Percentiles rank a stretch among this genome's conserved stretches.
phyloP scores from a whole-genome alignment of 1,140 invertebrate species.

The Papilio polyxenes region DNA sequence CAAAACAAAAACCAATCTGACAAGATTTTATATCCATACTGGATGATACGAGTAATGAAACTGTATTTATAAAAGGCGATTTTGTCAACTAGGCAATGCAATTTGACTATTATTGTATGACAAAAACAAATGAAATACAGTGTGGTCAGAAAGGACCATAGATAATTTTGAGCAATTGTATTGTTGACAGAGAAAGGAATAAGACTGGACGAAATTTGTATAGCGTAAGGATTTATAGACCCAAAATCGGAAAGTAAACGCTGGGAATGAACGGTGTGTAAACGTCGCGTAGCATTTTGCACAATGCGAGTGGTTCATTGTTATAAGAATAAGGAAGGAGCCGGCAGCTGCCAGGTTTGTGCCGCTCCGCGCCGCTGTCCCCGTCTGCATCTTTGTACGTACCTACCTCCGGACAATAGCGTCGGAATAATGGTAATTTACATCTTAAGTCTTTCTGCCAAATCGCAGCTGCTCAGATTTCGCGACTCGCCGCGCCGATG shows the following conservation, averaged over 20 bases:
- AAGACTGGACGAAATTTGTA: background rate
- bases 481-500: conserved; percentile 48
- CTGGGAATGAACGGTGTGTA: conserved; percentile 44
- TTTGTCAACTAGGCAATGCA: background rate
- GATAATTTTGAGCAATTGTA: background rate
- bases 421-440: conserved; percentile 78
- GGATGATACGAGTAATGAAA: background rate
- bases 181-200: conserved; percentile 2
- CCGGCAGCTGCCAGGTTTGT: conserved; percentile 77
- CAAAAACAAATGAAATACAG: background rate
- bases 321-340: conserved; percentile 76
- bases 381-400: conserved; percentile 75
- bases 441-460: conserved; percentile 76
- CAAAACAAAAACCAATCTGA: conserved; percentile 24
- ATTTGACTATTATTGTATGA: background rate
- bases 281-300: conserved; percentile 73
- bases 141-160: conserved; percentile 13
- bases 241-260: conserved; percentile 42
- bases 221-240: conserved; percentile 16
- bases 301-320: conserved; percentile 69
- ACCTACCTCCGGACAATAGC: conserved; percentile 63
- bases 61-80: background rate
- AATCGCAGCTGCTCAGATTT: conserved; percentile 73
- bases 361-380: conserved; percentile 62
- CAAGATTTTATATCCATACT: background rate